Conservation (phyloP, 2,888 invertebrate genomes). For the Machimus atricapillus region DNA sequence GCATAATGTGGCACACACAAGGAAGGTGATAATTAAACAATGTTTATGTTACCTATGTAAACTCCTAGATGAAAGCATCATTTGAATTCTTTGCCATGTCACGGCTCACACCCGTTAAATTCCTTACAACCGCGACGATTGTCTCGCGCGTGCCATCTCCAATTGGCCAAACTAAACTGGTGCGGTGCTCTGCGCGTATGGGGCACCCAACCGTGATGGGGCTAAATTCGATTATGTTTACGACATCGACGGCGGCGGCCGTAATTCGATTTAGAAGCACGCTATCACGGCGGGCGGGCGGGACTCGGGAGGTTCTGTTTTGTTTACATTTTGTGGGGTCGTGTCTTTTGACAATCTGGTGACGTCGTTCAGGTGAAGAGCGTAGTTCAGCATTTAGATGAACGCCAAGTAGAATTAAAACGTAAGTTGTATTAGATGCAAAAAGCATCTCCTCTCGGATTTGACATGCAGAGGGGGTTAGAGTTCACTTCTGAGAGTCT, state of each 20-base stretch:
- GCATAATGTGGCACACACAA: not conserved
- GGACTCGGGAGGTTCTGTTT: not conserved
- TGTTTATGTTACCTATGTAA: not conserved
- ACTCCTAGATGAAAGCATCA: slow-evolving; percentile 15
- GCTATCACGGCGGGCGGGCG: not conserved
- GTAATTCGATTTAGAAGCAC: not conserved
- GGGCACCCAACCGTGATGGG: not conserved
- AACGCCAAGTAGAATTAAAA: not conserved
- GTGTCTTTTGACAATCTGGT: not conserved
- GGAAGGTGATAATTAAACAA: not conserved
- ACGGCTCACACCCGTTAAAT: not conserved
- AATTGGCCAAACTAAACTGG: not conserved
- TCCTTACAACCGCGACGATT: not conserved
- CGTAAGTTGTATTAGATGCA: not conserved
- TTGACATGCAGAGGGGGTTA: not conserved
- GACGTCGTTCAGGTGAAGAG: not conserved
- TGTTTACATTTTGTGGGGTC: not conserved
- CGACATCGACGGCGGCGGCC: not conserved
- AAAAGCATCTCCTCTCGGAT: not conserved
- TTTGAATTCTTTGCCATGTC: not conserved
- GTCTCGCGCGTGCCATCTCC: not conserved
- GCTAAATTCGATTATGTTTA: not conserved
- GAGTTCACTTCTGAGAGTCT: no score
- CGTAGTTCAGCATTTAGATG: not conserved
- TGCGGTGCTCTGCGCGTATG: not conserved